Evolutionary conservation across 2,113 vertebrate genomes (phyloP).

Genomic region (Xenopus borealis): DNA sequence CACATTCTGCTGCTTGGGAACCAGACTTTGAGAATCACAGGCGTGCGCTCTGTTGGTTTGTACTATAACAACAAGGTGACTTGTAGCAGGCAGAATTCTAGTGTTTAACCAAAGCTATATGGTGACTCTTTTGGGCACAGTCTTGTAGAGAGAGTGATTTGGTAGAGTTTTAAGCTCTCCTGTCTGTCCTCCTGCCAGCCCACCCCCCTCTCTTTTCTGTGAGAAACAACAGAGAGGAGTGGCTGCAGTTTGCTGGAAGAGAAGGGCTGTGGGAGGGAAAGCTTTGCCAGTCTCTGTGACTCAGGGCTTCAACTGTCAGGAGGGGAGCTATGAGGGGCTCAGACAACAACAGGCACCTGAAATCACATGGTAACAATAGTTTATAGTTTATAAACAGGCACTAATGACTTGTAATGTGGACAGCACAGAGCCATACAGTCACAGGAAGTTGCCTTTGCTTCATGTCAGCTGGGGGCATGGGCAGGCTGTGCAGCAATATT

Average conservation of each 20-base stretch:
- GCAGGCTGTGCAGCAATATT: too few relatives aligned
- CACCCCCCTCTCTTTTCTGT: slow-evolving; percentile 21
- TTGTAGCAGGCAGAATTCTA: neutral
- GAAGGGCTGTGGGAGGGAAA: slow-evolving; percentile 25
- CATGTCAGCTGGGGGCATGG: too few relatives aligned
- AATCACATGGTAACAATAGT: too few relatives aligned
- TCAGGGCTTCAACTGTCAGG: neutral
- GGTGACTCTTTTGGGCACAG: slow-evolving; percentile 2
- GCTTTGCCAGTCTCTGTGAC: neutral
- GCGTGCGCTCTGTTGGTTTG: neutral
- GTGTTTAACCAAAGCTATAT: neutral
- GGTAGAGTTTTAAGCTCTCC: slow-evolving; percentile 14
- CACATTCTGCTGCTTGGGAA: slow-evolving; percentile 12
- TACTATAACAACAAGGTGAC: neutral
- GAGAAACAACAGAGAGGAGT: slow-evolving; percentile 37
- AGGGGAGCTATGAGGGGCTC: too few relatives aligned
- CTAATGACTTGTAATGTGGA: too few relatives aligned
- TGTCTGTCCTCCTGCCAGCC: neutral
- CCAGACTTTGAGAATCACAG: neutral
- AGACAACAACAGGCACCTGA: too few relatives aligned
- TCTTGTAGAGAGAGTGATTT: slow-evolving; percentile 10
- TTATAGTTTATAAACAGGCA: too few relatives aligned
- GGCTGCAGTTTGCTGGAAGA: slow-evolving; percentile 31
- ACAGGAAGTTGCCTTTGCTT: too few relatives aligned
- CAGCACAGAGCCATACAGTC: too few relatives aligned